These are phyloP conservation scores for Homarus americanus DNA, from an alignment of 1,140 invertebrate genomes.

Conservation along the genomic window DNA sequence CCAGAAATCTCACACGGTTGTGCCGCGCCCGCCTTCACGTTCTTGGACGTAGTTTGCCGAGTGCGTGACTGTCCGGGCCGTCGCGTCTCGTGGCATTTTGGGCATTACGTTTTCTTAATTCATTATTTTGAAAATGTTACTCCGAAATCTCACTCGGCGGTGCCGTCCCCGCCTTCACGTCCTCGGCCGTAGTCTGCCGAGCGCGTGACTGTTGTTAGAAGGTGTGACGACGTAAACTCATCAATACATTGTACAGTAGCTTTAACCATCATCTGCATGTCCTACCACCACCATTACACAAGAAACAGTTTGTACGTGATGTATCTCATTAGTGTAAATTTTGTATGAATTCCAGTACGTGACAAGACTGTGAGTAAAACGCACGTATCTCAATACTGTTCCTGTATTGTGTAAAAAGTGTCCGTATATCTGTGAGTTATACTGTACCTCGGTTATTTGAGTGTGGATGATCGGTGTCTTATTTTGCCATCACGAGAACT, in stretches of 20 bases:
- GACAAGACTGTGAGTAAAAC: neutral
- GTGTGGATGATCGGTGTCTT: neutral
- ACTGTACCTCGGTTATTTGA: neutral
- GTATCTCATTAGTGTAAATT: constrained; percentile 15
- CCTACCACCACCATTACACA: neutral
- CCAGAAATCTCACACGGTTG: neutral
- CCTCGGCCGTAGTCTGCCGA: neutral
- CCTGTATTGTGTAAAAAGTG: neutral
- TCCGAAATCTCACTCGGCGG: neutral
- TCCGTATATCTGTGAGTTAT: neutral
- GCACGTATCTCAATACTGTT: neutral
- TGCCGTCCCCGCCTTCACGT: neutral
- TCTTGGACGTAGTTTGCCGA: neutral
- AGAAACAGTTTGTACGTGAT: neutral
- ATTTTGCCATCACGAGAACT: neutral
- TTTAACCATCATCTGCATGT: constrained; percentile 47
- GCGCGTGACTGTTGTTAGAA: neutral
- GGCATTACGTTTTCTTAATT: no score
- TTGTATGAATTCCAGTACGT: neutral
- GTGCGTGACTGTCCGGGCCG: neutral
- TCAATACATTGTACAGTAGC: constrained; percentile 32
- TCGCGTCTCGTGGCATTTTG: no score
- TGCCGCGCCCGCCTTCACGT: neutral
- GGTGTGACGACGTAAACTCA: neutral
- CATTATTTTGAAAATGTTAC: neutral